Evolutionary conservation across 2,113 vertebrate species (phyloP).

Genomic region (Engraulis encrasicolus): DNA sequence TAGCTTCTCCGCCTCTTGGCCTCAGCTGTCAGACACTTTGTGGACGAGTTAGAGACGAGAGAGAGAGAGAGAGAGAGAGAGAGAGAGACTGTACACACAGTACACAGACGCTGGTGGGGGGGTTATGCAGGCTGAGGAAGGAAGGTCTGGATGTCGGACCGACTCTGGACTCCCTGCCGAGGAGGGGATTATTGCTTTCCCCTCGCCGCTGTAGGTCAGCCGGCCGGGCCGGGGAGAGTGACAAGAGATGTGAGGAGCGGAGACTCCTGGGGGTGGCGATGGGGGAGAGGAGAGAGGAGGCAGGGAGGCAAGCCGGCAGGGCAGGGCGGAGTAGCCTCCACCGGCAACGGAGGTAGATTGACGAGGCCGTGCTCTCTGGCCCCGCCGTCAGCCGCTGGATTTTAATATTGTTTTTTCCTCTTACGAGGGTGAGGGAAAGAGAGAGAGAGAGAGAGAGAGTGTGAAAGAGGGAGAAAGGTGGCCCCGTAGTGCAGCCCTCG

Average conservation of each 20-base stretch:
- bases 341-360: constrained; percentile 40
- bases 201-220: constrained; percentile 53
- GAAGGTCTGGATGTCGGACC: neutral
- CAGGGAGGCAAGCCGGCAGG: too few species aligned
- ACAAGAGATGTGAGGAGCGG: constrained; percentile 47
- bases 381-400: constrained; percentile 44
- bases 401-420: neutral
- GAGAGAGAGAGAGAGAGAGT: neutral
- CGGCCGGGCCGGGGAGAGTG: constrained; percentile 35
- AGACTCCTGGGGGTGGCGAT: neutral
- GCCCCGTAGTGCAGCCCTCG: constrained; percentile 25
- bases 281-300: neutral
- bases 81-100: neutral
- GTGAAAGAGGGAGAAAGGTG: too few species aligned
- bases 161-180: neutral
- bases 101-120: neutral
- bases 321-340: neutral
- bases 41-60: neutral
- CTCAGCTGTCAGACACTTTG: neutral
- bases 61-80: neutral
- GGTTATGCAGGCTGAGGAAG: neutral
- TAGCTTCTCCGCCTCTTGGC: neutral
- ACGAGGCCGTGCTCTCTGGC: constrained; percentile 48
- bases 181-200: constrained; percentile 54
- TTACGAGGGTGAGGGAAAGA: neutral